Evolutionary conservation across 2,797 vertebrate species (phyloP), one percentile per base, ranked within the genome.

Genomic region (Arnoldichthys spilopterus): DNA sequence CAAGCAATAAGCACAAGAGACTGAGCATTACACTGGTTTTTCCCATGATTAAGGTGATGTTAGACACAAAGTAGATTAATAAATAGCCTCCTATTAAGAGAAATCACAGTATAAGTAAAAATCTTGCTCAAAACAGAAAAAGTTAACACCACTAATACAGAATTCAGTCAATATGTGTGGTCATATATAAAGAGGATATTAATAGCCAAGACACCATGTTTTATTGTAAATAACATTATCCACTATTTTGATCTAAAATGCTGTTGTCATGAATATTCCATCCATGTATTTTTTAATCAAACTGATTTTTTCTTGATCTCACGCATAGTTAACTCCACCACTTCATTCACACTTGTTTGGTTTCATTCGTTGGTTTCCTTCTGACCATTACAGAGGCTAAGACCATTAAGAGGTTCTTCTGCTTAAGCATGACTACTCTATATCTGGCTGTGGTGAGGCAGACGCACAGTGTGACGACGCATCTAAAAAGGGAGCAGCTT

Each of bases 401-500:
- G n/a, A n/a, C n/a, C n/a, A n/a, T 24, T 15, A 66, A 66, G 54
- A 72, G 16, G 2, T 59, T 68, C 40, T 61, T 68, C 40, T 28
- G 43, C 43, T 40, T 68, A 30, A 66, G 63, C 72, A 56, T 49
- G 37, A 28, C 79, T 81, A 66, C 51, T 71, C 75, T 59, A 66
- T 64, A 72, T 74, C 76, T 61, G 45, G 59, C 75, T 69, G 63
- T 40, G 45, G 28, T 59, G 20, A 80, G 37, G 73, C 26, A 26
- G 8, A 72, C 59, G 37, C 8, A 22, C 58, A 47, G 67, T 49
- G 51, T 53, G 37, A n/a, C 28, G 40, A 68, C 15, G 64, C 53
- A 72, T 89, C 89, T 91, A 94, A 92, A 89, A 94, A 90, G 90
- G 91, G 91, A 92, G 91, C 90, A 82, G 86, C 79, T 85, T 90